Evolutionary conservation across 2,888 invertebrate species (phyloP).

Genomic region (Drosophila pseudotakahashii): DNA sequence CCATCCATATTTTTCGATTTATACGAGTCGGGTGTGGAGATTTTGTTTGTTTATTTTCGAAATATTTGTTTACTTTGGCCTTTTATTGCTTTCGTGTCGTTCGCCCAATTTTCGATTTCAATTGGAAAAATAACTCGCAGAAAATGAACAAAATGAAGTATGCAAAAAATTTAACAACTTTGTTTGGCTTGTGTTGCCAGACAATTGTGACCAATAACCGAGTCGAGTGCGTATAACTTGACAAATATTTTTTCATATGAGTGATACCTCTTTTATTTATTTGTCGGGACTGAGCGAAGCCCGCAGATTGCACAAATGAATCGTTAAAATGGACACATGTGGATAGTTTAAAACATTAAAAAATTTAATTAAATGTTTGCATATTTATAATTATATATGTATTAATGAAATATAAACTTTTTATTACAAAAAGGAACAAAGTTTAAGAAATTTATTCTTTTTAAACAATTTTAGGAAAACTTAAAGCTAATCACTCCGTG

Average conservation of each 20-base stretch:
- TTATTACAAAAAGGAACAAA: no score
- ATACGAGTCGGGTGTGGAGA: neutral
- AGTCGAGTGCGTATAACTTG: slow-evolving; percentile 30
- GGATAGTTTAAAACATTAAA: no score
- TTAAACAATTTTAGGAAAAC: neutral
- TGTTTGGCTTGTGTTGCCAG: slow-evolving; percentile 16
- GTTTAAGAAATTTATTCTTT: no score
- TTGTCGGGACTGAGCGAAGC: neutral
- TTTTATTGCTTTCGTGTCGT: slow-evolving; percentile 29
- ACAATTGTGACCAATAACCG: slow-evolving; percentile 23
- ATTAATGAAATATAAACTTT: no score
- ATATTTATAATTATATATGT: no score
- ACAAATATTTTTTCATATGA: slow-evolving; percentile 6
- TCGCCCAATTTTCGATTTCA: slow-evolving; percentile 30
- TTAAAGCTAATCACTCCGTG: neutral
- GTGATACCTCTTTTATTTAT: slow-evolving; percentile 14
- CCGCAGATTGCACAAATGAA: neutral
- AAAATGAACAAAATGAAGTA: slow-evolving; percentile 34
- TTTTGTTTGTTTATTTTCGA: slow-evolving; percentile 13
- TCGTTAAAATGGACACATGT: neutral
- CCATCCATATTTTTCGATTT: slow-evolving; percentile 2
- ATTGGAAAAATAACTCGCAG: slow-evolving; percentile 18
- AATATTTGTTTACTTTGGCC: slow-evolving; percentile 8
- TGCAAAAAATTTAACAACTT: slow-evolving; percentile 42
- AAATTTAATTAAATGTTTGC: no score